Evolutionary conservation across 2,888 invertebrate species (phyloP).

Genomic region (Acholoe squamosa): DNA sequence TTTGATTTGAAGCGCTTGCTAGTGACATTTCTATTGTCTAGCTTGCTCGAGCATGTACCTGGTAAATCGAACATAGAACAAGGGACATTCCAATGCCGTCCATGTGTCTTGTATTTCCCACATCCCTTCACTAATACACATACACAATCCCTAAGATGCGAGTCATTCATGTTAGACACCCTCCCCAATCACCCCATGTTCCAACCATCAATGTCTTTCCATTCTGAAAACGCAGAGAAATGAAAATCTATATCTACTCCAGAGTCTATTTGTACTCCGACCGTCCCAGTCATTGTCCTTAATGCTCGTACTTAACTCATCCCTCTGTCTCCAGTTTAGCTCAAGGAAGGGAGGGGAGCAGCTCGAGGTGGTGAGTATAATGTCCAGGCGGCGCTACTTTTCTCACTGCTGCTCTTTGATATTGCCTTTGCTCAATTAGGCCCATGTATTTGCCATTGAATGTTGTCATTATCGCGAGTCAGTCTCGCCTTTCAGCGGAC

Average conservation of each 20-base stretch:
- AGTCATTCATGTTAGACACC: constrained; percentile 12
- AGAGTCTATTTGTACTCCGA: not conserved
- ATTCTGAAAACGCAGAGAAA: constrained; percentile 19
- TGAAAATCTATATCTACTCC: constrained; percentile 31
- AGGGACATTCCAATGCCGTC: not conserved
- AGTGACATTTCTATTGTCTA: constrained; percentile 45
- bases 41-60: not conserved
- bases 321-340: not conserved
- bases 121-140: not conserved
- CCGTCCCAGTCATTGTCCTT: not conserved
- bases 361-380: constrained; percentile 4
- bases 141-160: not conserved
- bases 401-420: constrained; percentile 20
- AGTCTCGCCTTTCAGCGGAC: not conserved
- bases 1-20: constrained; percentile 19
- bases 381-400: constrained; percentile 26
- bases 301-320: constrained; percentile 40
- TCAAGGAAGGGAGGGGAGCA: not conserved
- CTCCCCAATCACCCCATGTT: not conserved
- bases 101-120: constrained; percentile 21
- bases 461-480: constrained; percentile 18
- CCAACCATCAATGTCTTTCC: constrained; percentile 4
- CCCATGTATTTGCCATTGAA: constrained; percentile 22
- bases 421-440: constrained; percentile 42
- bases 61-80: constrained; percentile 8